Evolutionary conservation across 2,888 invertebrate species (phyloP).

Genomic region (Tenthredo mesomela): DNA sequence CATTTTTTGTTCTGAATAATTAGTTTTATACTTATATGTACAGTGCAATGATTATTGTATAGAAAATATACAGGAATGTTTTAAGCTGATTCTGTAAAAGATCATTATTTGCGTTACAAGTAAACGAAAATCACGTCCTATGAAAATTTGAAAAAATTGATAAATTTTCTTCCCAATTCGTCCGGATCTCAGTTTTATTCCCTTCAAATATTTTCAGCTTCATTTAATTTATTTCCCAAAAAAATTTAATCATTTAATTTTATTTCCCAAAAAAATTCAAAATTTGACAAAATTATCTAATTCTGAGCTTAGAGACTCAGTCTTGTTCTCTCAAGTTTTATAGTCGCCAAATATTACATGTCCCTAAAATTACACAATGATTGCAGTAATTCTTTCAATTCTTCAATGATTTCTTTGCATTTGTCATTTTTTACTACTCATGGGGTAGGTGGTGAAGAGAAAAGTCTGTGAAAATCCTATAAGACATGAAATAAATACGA

Average conservation of each 20-base stretch:
- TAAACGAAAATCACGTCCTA: background rate
- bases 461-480: background rate
- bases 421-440: background rate
- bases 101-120: background rate
- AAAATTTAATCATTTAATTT: background rate
- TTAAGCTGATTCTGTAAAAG: background rate
- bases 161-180: too few relatives aligned
- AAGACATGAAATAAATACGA: background rate
- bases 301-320: background rate
- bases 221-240: background rate
- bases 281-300: background rate
- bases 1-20: background rate
- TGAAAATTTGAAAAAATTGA: background rate
- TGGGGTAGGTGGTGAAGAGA: background rate
- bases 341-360: background rate
- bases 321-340: background rate
- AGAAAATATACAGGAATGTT: background rate
- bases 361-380: background rate
- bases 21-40: background rate
- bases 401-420: background rate
- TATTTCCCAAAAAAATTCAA: background rate
- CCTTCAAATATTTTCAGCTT: background rate
- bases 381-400: background rate
- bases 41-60: constrained; percentile 11
- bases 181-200: background rate